These are phyloP conservation scores for Drosophila santomea DNA, from an alignment of 1,140 invertebrate genomes.

Conservation along the genomic window DNA sequence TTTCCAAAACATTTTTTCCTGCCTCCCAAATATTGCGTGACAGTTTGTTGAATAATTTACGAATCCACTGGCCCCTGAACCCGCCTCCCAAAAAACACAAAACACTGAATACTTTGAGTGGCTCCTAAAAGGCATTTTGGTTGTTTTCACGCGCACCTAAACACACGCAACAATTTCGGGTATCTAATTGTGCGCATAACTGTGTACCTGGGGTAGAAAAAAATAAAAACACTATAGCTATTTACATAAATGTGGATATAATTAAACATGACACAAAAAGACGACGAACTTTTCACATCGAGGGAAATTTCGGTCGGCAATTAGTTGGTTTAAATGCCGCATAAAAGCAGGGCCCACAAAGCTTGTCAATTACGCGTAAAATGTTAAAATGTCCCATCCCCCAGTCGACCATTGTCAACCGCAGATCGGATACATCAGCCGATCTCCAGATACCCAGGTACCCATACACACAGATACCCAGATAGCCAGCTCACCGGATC, in stretches of 20 bases:
- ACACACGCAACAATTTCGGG: constrained; percentile 78
- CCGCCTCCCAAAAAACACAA: not conserved
- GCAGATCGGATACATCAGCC: not conserved
- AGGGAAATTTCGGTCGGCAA: constrained; percentile 69
- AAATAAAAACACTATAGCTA: constrained; percentile 46
- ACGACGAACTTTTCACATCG: constrained; percentile 62
- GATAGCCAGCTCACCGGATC: not conserved
- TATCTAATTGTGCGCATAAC: constrained; percentile 73
- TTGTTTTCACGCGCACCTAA: constrained; percentile 78
- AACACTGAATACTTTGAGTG: constrained; percentile 53
- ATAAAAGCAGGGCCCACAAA: constrained; percentile 69
- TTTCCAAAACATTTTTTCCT: constrained; percentile 45
- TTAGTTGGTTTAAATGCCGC: constrained; percentile 83
- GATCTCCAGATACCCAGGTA: not conserved
- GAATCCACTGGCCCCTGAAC: constrained; percentile 51
- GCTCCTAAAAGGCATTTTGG: constrained; percentile 35
- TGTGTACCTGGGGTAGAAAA: constrained; percentile 34
- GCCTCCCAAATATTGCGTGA: constrained; percentile 67
- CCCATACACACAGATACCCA: too few relatives aligned
- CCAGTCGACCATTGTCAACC: constrained; percentile 26
- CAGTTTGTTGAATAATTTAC: constrained; percentile 83
- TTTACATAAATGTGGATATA: constrained; percentile 82
- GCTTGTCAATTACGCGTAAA: constrained; percentile 78
- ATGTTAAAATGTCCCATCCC: constrained; percentile 65
- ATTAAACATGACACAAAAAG: constrained; percentile 78